phyloP scores from a whole-genome alignment of 2,888 invertebrate species.

The Gortyna flavago region DNA sequence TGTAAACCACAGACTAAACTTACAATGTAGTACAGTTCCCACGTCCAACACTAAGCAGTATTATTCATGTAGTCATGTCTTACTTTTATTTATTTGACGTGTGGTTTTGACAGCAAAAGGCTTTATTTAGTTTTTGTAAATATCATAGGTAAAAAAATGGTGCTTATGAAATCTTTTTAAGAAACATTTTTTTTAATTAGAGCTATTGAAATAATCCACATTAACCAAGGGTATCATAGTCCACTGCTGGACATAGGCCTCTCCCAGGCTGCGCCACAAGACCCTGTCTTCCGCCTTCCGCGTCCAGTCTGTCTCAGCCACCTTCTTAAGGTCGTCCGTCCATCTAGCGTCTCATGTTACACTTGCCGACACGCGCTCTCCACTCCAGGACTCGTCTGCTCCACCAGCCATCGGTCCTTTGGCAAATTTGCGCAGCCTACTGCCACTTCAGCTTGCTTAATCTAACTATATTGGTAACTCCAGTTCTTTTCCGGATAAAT shows the following conservation, averaged over 20 bases:
- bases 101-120: neutral
- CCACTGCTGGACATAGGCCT: too few species aligned
- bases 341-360: too few species aligned
- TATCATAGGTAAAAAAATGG: neutral
- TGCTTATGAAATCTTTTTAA: too few species aligned
- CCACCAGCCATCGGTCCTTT: neutral
- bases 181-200: too few species aligned
- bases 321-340: too few species aligned
- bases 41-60: slow-evolving; percentile 26
- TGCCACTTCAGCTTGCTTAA: neutral
- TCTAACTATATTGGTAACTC: neutral
- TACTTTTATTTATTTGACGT: slow-evolving; percentile 23
- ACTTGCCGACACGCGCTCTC: neutral
- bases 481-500: neutral
- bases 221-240: too few species aligned
- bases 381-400: neutral
- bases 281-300: too few species aligned
- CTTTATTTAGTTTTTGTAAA: neutral
- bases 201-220: too few species aligned
- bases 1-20: slow-evolving; percentile 28
- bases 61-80: slow-evolving; percentile 4
- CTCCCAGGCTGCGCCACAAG: too few species aligned
- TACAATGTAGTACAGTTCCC: slow-evolving; percentile 46
- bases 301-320: too few species aligned
- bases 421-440: neutral